phyloP scores from a whole-genome alignment of 2,113 vertebrate species.

The Turdus rufiventris region DNA sequence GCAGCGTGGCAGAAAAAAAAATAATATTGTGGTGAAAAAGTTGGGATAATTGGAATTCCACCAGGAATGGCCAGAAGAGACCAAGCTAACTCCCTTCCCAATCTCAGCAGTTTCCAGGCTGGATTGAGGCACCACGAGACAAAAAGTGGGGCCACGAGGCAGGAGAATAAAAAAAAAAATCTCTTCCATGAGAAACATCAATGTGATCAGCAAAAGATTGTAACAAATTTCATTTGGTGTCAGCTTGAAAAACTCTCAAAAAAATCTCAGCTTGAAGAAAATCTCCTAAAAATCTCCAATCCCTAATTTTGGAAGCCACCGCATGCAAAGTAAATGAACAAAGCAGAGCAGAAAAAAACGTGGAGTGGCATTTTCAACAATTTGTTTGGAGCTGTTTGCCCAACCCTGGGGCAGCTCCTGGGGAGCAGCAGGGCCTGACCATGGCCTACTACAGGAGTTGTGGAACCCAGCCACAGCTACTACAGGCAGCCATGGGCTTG shows the following conservation, averaged over 20 bases:
- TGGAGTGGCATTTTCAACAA: not conserved
- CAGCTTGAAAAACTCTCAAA: too few relatives aligned
- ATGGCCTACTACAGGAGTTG: too few relatives aligned
- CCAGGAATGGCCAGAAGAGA: not conserved
- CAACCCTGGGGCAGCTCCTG: not conserved
- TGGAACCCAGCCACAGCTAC: not conserved
- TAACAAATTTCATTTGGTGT: not conserved
- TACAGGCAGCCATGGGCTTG: not conserved
- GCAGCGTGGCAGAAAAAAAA: not conserved
- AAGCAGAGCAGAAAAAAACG: not conserved
- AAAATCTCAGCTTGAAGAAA: too few relatives aligned
- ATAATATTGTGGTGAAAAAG: not conserved
- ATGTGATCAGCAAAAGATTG: fast-evolving
- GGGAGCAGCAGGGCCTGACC: not conserved
- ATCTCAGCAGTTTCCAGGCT: not conserved
- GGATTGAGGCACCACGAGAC: not conserved
- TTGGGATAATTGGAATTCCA: not conserved
- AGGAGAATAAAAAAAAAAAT: not conserved
- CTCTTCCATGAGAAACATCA: not conserved
- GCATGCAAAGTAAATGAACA: not conserved
- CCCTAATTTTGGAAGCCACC: not conserved
- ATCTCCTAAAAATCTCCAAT: fast-evolving
- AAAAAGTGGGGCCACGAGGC: not conserved
- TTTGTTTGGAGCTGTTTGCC: not conserved
- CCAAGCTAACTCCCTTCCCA: too few relatives aligned